Conservation (phyloP, 1,140 invertebrate genomes). For the Solenopsis fugax region DNA sequence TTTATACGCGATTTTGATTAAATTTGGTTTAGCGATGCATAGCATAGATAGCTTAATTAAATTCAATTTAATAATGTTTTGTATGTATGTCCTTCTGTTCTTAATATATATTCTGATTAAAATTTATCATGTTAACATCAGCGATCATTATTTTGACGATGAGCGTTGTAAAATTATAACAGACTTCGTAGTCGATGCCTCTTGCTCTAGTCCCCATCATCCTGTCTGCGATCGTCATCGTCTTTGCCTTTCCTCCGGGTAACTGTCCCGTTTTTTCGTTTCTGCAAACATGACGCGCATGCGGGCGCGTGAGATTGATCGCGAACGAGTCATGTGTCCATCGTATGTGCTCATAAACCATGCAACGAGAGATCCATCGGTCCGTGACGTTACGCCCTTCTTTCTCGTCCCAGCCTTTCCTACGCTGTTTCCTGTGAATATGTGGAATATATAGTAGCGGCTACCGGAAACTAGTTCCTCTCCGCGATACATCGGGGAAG, state of each 20-base stretch:
- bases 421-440: constrained; percentile 70
- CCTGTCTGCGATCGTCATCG: neutral
- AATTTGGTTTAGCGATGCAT: neutral
- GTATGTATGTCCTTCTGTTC: constrained; percentile 1
- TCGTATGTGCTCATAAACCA: constrained; percentile 73
- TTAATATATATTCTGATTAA: constrained; percentile 10
- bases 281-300: constrained; percentile 60
- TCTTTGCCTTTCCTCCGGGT: neutral
- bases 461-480: constrained; percentile 72
- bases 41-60: constrained; percentile 30
- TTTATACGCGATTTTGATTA: constrained; percentile 15
- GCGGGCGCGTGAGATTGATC: constrained; percentile 73
- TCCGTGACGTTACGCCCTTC: constrained; percentile 66
- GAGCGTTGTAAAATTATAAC: neutral
- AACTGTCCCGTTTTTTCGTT: constrained; percentile 15
- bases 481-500: constrained; percentile 1
- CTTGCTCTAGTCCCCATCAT: neutral
- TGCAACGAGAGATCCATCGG: constrained; percentile 73
- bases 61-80: neutral
- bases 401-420: constrained; percentile 17
- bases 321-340: constrained; percentile 69
- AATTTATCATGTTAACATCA: neutral
- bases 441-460: constrained; percentile 4
- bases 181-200: neutral
- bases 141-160: neutral